Evolutionary conservation across 2,113 vertebrate species (phyloP).

Genomic region (Craseonycteris thonglongyai): DNA sequence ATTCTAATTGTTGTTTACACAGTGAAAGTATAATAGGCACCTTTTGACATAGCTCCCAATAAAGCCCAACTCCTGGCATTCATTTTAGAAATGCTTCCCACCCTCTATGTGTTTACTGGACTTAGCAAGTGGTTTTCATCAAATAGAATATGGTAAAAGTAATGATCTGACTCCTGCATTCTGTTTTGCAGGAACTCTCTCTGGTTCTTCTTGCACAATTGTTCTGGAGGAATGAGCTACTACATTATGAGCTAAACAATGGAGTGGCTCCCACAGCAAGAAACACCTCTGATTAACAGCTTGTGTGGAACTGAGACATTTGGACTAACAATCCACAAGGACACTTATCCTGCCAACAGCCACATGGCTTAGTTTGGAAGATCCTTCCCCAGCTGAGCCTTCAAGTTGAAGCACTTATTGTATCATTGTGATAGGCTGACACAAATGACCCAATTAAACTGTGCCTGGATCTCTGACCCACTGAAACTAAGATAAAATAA

Average conservation of each 20-base stretch:
- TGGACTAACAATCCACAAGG: neutral
- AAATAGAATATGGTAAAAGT: neutral
- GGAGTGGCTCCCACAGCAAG: neutral
- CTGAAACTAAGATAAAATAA: neutral
- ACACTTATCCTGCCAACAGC: neutral
- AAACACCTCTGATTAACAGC: neutral
- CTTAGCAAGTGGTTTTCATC: neutral
- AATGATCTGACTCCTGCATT: neutral
- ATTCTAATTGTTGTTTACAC: neutral
- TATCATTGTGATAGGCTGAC: neutral
- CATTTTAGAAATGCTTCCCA: neutral
- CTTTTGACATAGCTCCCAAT: neutral
- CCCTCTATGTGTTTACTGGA: neutral
- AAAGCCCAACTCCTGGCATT: neutral
- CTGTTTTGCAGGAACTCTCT: neutral
- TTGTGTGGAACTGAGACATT: neutral
- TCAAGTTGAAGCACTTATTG: neutral
- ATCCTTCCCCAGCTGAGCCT: neutral
- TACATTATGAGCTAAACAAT: neutral
- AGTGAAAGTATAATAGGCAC: neutral
- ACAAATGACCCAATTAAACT: too few relatives aligned
- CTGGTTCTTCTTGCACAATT: neutral
- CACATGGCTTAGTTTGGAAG: neutral
- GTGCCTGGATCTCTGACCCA: too few relatives aligned
- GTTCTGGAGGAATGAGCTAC: neutral